Evolutionary conservation across 2,888 invertebrate species (phyloP).

Genomic region (Crepidodera aurea): DNA sequence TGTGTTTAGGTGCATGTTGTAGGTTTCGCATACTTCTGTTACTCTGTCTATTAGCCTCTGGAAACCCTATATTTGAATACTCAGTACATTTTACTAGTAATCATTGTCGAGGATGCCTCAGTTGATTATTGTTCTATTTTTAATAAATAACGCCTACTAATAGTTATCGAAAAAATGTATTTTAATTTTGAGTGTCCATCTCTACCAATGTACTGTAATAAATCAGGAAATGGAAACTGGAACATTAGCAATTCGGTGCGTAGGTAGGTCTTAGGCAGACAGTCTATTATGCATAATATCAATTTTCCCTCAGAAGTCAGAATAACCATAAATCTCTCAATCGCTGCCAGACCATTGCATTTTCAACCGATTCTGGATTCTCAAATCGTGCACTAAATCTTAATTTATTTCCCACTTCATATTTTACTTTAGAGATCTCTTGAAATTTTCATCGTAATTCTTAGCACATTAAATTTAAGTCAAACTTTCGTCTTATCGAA

Average conservation of each 20-base stretch:
- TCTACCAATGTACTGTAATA: no score
- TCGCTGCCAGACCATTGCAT: background rate
- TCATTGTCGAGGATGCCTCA: no score
- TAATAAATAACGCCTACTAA: no score
- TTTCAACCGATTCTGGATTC: slow-evolving; percentile 7
- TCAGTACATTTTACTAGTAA: no score
- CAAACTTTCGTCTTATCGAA: slow-evolving; percentile 5
- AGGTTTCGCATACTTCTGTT: no score
- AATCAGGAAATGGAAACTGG: background rate
- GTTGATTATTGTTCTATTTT: no score
- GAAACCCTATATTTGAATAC: no score
- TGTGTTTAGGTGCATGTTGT: no score
- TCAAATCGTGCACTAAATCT: slow-evolving; percentile 16
- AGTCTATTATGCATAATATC: slow-evolving; percentile 2
- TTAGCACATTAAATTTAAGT: slow-evolving; percentile 12
- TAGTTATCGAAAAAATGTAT: no score
- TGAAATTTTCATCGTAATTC: slow-evolving; percentile 22
- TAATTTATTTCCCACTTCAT: slow-evolving; percentile 15
- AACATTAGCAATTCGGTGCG: slow-evolving; percentile 2
- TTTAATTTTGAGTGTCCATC: no score
- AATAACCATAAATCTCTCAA: background rate
- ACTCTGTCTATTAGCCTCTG: no score
- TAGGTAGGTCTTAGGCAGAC: background rate
- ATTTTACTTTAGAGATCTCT: slow-evolving; percentile 13
- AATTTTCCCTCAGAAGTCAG: background rate